phyloP scores from a whole-genome alignment of 1,140 invertebrate species.

The Drosophila paulistorum region DNA sequence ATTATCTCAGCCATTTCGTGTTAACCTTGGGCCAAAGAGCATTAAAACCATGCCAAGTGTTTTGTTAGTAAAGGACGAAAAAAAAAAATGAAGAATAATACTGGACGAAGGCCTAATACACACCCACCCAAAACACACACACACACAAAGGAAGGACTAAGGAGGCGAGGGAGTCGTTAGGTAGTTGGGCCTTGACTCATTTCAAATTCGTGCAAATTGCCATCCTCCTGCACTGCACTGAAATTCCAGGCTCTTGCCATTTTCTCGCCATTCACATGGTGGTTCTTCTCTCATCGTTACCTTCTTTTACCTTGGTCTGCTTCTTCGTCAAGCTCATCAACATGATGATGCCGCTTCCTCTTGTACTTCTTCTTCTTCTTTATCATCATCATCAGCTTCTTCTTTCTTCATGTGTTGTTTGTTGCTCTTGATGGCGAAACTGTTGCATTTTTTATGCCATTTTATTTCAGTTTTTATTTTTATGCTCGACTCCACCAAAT shows the following conservation, averaged over 20 bases:
- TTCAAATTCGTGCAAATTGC: slow-evolving; percentile 3
- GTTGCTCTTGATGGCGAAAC: slow-evolving; percentile 27
- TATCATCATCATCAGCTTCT: too few species aligned
- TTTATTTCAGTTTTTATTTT: slow-evolving; percentile 72
- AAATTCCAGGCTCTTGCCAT: slow-evolving; percentile 24
- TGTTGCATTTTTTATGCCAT: slow-evolving; percentile 78
- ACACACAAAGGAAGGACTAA: background rate
- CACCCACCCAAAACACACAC: slow-evolving; percentile 7
- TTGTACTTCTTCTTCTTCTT: background rate
- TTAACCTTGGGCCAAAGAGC: slow-evolving; percentile 68
- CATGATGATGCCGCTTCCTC: slow-evolving; percentile 14
- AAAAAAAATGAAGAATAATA: slow-evolving; percentile 39
- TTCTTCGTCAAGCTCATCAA: slow-evolving; percentile 24
- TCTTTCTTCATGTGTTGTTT: background rate
- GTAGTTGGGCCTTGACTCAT: slow-evolving; percentile 10
- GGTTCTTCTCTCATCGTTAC: too few species aligned
- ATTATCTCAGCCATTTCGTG: slow-evolving; percentile 41
- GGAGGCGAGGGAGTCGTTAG: background rate
- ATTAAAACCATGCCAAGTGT: slow-evolving; percentile 78
- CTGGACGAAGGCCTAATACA: slow-evolving; percentile 34
- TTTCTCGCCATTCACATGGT: slow-evolving; percentile 8
- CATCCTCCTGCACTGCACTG: slow-evolving; percentile 16
- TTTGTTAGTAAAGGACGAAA: slow-evolving; percentile 43
- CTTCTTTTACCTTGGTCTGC: too few species aligned
- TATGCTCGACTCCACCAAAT: slow-evolving; percentile 34